Conservation (phyloP, 2,888 invertebrate genomes). For the Nymphalis c-album region DNA sequence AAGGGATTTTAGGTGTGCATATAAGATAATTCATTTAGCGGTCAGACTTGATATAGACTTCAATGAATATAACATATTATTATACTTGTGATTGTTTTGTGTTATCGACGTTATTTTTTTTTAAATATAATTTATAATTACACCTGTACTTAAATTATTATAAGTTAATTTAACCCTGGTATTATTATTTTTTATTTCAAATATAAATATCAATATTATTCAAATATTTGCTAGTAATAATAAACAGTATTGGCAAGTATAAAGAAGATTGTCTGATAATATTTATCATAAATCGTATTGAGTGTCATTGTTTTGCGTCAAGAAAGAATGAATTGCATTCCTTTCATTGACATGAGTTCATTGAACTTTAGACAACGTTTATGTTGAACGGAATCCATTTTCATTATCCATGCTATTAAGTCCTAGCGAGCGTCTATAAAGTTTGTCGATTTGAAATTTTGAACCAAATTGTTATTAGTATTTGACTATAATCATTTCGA, state of each 20-base stretch:
- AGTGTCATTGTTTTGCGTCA: constrained; percentile 16
- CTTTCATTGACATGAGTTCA: constrained; percentile 4
- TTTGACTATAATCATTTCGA: not conserved
- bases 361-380: not conserved
- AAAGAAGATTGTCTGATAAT: constrained; percentile 5
- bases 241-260: not conserved
- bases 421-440: not conserved
- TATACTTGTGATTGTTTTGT: too few species aligned
- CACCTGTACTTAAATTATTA: too few species aligned
- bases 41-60: too few species aligned
- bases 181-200: too few species aligned
- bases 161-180: too few species aligned
- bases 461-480: not conserved
- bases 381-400: not conserved
- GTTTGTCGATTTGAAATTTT: not conserved
- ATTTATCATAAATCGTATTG: not conserved
- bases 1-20: too few species aligned
- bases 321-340: constrained; percentile 1
- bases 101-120: too few species aligned
- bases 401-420: not conserved
- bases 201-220: too few species aligned
- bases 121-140: too few species aligned
- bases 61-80: too few species aligned
- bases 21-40: too few species aligned
- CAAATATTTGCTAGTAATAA: not conserved